A percentile compares a stretch with the other conserved stretches of the same genome.
phyloP scores from a whole-genome alignment of 2,797 vertebrate genomes.

The Silurus lanzhouensis region DNA sequence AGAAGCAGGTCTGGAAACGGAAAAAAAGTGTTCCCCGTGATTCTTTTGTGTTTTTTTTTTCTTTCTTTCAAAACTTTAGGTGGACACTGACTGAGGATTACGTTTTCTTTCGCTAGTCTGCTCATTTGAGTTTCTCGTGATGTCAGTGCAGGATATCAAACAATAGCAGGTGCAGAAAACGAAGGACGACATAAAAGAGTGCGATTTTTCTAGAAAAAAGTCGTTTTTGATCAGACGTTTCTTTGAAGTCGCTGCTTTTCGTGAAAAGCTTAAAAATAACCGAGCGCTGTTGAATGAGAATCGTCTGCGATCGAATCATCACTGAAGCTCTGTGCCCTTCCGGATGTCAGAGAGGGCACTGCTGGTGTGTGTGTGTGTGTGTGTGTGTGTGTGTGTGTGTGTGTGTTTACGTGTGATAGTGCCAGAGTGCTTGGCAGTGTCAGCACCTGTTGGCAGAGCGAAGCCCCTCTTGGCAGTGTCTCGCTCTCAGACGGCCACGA shows the following conservation, averaged over 20 bases:
- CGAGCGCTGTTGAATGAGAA: slow-evolving; percentile 74
- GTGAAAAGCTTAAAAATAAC: not conserved
- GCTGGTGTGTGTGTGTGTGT: slow-evolving; percentile 62
- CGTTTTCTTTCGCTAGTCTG: too few relatives aligned
- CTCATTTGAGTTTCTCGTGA: too few relatives aligned
- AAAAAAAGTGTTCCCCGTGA: slow-evolving; percentile 30
- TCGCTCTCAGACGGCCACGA: slow-evolving; percentile 74
- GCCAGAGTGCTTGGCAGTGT: slow-evolving; percentile 78
- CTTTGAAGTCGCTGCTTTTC: slow-evolving; percentile 12
- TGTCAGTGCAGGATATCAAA: too few relatives aligned
- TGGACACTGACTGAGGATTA: too few relatives aligned
- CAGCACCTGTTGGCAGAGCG: slow-evolving; percentile 78
- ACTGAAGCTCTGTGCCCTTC: slow-evolving; percentile 78
- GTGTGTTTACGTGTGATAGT: slow-evolving; percentile 50
- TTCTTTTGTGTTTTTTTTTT: not conserved
- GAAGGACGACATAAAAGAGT: too few relatives aligned
- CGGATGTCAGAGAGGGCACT: slow-evolving; percentile 78
- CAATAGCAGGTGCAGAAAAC: too few relatives aligned
- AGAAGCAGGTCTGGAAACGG: slow-evolving; percentile 43
- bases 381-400: slow-evolving; percentile 61
- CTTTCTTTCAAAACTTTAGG: too few relatives aligned
- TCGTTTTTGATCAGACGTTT: not conserved
- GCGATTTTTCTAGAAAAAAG: too few relatives aligned
- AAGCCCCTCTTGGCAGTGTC: slow-evolving; percentile 76
- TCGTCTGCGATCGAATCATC: slow-evolving; percentile 79